These are phyloP conservation scores for Andrena trimmerana DNA, from an alignment of 2,888 invertebrate species.

Conservation along the genomic window DNA sequence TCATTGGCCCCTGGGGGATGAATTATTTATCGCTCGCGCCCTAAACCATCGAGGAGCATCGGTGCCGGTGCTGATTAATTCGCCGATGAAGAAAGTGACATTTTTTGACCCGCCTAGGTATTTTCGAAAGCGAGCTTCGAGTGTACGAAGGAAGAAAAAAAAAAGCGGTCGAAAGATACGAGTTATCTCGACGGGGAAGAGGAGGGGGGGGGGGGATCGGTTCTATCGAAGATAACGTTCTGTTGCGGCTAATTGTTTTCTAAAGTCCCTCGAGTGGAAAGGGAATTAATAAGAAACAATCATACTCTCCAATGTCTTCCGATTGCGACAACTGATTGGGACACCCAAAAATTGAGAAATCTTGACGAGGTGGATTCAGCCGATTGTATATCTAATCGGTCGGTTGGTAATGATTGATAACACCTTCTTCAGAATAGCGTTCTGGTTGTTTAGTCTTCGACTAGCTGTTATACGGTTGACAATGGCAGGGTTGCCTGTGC, in stretches of 20 bases:
- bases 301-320: not conserved
- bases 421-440: not conserved
- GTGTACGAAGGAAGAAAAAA: not conserved
- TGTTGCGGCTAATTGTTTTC: conserved; percentile 6
- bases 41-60: not conserved
- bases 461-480: conserved; percentile 18
- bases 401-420: conserved; percentile 40
- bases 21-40: not conserved
- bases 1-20: not conserved
- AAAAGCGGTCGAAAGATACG: too few species aligned
- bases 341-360: conserved; percentile 31
- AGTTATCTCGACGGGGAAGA: too few species aligned
- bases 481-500: conserved; percentile 30
- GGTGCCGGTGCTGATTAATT: not conserved
- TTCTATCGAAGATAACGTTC: too few species aligned
- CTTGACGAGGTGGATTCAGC: conserved; percentile 11
- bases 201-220: too few species aligned
- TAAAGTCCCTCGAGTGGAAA: conserved; percentile 9
- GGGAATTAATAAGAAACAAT: not conserved
- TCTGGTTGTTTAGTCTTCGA: conserved; percentile 28
- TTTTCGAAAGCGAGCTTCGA: not conserved
- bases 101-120: not conserved
- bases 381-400: conserved; percentile 48
- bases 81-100: conserved; percentile 4
- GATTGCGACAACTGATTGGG: conserved; percentile 12